Base-by-base conservation (phyloP, 2,113 vertebrate species). In the Saccopteryx leptura region DNA sequence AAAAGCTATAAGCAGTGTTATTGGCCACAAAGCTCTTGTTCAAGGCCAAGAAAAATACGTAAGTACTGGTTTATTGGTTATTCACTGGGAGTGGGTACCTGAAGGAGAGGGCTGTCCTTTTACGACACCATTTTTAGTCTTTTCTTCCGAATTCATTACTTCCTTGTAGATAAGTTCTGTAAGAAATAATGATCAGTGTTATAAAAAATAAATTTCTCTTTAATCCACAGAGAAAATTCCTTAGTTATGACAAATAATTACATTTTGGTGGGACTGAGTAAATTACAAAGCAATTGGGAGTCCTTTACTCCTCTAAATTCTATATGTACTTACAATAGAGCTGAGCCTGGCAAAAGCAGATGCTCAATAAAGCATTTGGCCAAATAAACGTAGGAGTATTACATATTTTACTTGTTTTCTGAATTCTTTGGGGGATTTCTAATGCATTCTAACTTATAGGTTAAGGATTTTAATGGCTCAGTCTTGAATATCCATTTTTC, bases 91-190 rank as follows among this genome's bases (percentile, higher is more conserved):
- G 90, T 96, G 99, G 99, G 99, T 99, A 99, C 99, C 99, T 99
- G 99, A 99, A 99, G 99, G 99, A 99, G 99, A 99, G 98, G 99
- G 99, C 80, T 99, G 99, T 98, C 99, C 99, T 99, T 99, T 99
- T 98, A 99, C 99, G 97, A 99, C 99, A 3, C 99, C 99, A 88
- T 99, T 99, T 99, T 99, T 99, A 97, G 99, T 99, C 98, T 99
- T 99, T 98, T 99, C 99, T 99, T 99, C 99, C 90, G 99, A 99
- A 98, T 99, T 99, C 99, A 99, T 99, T 98, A 99, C 99, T 98
- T 99, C 99, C 99, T 99, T 99, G 98, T 99, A 99, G 98, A 99
- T 99, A 92, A 99, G 98, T 98, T 99, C 99, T 99, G 98, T 17
- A 97, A 98, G 65, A 97, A 33, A 98, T 26, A 97, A 93, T 91